A percentile compares a stretch with the other conserved stretches of the same genome.
These are phyloP conservation scores for Phymastichus coffea DNA, from an alignment of 1,140 invertebrate species.

Conservation along the genomic window DNA sequence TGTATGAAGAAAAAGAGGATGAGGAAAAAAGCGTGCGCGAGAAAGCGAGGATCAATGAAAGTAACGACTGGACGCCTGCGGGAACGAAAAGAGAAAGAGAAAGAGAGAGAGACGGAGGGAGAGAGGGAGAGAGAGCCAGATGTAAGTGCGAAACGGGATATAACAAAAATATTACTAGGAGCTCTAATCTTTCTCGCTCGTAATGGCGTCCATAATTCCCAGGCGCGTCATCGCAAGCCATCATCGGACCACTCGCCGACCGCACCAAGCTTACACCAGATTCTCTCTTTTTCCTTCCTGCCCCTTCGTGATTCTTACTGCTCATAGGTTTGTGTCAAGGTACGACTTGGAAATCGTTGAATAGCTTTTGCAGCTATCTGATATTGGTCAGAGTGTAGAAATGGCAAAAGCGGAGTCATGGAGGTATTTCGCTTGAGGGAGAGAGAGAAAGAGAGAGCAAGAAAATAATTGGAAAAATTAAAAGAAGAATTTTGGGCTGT, in stretches of 20 bases:
- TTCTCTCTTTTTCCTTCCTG: not conserved
- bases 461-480: too few relatives aligned
- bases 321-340: not conserved
- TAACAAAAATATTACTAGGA: conserved; percentile 29
- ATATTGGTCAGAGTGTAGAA: not conserved
- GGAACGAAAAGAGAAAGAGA: too few relatives aligned
- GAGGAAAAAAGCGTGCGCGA: not conserved
- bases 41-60: not conserved
- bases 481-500: too few relatives aligned
- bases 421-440: too few relatives aligned
- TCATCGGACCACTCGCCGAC: not conserved
- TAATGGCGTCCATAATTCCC: conserved; percentile 28
- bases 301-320: too few relatives aligned
- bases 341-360: not conserved
- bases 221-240: conserved; percentile 8
- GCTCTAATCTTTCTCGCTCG: conserved; percentile 22
- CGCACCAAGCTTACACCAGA: not conserved
- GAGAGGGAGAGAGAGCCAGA: too few relatives aligned
- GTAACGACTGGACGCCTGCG: too few relatives aligned
- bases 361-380: not conserved
- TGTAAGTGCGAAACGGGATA: not conserved
- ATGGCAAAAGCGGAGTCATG: too few relatives aligned
- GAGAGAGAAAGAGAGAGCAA: too few relatives aligned
- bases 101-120: too few relatives aligned
- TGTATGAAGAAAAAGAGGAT: not conserved